Conservation (phyloP, 2,113 vertebrate species). For the Bostrychus sinensis region DNA sequence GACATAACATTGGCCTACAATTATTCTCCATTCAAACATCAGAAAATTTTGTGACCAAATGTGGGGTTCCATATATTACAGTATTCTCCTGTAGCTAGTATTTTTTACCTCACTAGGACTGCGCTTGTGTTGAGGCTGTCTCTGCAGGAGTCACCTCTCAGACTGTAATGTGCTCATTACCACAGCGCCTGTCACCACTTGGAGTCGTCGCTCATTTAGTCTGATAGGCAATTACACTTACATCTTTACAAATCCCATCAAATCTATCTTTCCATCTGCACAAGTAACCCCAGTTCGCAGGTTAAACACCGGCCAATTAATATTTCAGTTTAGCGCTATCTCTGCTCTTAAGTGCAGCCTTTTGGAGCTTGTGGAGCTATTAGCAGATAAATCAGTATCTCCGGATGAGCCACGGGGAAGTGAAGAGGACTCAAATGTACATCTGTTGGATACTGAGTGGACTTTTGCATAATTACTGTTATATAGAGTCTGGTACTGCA, state of each 20-base stretch:
- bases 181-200: not conserved
- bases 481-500: too few species aligned
- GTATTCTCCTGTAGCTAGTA: not conserved
- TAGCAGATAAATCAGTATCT: not conserved
- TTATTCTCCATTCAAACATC: too few species aligned
- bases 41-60: too few species aligned
- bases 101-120: not conserved
- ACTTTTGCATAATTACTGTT: not conserved
- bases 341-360: not conserved
- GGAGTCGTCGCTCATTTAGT: not conserved
- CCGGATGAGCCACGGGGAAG: not conserved
- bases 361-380: not conserved
- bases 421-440: too few species aligned
- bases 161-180: not conserved
- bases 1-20: too few species aligned
- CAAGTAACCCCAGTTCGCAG: not conserved
- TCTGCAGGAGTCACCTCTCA: constrained; percentile 1
- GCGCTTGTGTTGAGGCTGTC: not conserved
- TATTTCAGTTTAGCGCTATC: not conserved
- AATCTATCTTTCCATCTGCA: constrained; percentile 2
- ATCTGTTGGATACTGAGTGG: not conserved
- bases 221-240: not conserved
- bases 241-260: not conserved
- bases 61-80: too few species aligned
- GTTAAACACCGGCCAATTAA: not conserved